Evolutionary conservation across 2,888 invertebrate genomes (phyloP).

Genomic region (Siphonodentalium dalli): DNA sequence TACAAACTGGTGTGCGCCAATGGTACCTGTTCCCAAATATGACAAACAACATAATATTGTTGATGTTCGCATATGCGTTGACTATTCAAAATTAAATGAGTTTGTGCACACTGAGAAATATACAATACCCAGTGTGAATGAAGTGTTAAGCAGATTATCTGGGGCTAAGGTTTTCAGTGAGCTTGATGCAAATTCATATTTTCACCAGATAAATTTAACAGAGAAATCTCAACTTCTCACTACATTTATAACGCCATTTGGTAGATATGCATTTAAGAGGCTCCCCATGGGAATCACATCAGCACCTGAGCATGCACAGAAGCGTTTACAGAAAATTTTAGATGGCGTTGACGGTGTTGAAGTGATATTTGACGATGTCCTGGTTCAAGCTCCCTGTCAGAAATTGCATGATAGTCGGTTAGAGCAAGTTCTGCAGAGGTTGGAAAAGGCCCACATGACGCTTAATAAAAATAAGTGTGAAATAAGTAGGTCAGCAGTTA

Average conservation of each 20-base stretch:
- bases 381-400: slow-evolving; percentile 10
- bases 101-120: slow-evolving; percentile 16
- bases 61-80: slow-evolving; percentile 25
- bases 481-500: slow-evolving; percentile 5
- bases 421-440: slow-evolving; percentile 5
- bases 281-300: slow-evolving; percentile 46
- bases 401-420: slow-evolving; percentile 20
- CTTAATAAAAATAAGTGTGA: slow-evolving; percentile 21
- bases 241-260: slow-evolving; percentile 42
- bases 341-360: slow-evolving; percentile 16
- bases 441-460: slow-evolving; percentile 12
- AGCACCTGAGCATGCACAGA: slow-evolving; percentile 65
- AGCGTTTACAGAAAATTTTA: slow-evolving; percentile 51
- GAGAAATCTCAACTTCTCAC: slow-evolving; percentile 22
- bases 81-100: slow-evolving; percentile 23
- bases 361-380: slow-evolving; percentile 23
- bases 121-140: slow-evolving; percentile 12
- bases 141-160: slow-evolving; percentile 12
- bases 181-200: slow-evolving; percentile 27
- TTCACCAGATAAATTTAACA: slow-evolving; percentile 24
- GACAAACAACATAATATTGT: too few species aligned
- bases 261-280: slow-evolving; percentile 33
- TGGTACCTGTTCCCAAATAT: slow-evolving; percentile 52
- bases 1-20: slow-evolving; percentile 59
- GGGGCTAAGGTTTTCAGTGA: slow-evolving; percentile 23